A percentile compares a stretch with the other conserved stretches of the same genome.
Evolutionary conservation across 2,797 vertebrate species (phyloP).

Genomic region (Taeniopygia guttata): DNA sequence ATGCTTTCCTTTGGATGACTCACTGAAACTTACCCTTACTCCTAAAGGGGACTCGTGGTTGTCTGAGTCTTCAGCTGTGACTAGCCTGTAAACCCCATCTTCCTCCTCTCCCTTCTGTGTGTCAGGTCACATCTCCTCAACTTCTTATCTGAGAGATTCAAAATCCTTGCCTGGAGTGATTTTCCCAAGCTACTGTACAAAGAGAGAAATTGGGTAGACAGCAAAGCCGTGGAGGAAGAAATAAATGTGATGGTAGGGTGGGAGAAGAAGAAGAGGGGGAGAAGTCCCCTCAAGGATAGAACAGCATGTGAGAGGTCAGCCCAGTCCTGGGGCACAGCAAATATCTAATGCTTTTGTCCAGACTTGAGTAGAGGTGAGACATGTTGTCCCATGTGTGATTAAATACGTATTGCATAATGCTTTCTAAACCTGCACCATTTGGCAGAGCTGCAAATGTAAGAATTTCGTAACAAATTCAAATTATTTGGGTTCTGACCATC

Average conservation of each 20-base stretch:
- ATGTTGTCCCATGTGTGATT: neutral
- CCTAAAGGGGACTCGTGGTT: neutral
- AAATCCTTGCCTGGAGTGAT: slow-evolving; percentile 57
- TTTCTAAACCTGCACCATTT: neutral
- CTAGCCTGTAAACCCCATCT: slow-evolving; percentile 12
- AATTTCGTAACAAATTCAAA: neutral
- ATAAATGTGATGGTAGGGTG: slow-evolving; percentile 33
- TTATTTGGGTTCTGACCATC: neutral
- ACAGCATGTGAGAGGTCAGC: slow-evolving; percentile 37
- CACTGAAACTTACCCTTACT: slow-evolving; percentile 41
- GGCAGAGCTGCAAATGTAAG: neutral
- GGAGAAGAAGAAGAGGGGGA: slow-evolving; percentile 28
- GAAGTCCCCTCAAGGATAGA: slow-evolving; percentile 42
- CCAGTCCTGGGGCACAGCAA: neutral
- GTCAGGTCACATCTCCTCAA: slow-evolving; percentile 67
- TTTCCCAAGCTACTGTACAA: slow-evolving; percentile 54
- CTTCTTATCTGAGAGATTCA: slow-evolving; percentile 50
- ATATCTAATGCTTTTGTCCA: slow-evolving; percentile 28
- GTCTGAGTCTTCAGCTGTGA: slow-evolving; percentile 36
- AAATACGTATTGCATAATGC: neutral
- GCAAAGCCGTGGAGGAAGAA: slow-evolving; percentile 31
- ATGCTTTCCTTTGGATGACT: slow-evolving; percentile 37
- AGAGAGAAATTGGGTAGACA: slow-evolving; percentile 56
- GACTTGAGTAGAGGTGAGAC: neutral
- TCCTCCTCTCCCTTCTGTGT: slow-evolving; percentile 13